Evolutionary conservation across 2,113 vertebrate species (phyloP).

Genomic region (Morphnarchus princeps): DNA sequence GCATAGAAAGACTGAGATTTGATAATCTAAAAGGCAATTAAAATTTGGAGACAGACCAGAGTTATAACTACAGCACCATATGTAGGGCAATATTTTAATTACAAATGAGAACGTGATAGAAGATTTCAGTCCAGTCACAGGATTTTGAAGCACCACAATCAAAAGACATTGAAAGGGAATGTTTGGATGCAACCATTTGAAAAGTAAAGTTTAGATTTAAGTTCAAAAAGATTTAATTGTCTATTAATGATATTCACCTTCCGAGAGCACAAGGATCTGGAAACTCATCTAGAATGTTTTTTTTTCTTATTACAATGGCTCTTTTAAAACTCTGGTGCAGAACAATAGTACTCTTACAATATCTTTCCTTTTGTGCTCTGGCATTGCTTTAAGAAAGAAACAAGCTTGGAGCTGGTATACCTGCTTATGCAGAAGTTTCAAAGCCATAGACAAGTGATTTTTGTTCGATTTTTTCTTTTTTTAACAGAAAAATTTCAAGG

Average conservation of each 20-base stretch:
- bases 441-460: neutral
- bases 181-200: neutral
- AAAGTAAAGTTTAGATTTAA: neutral
- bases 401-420: neutral
- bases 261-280: neutral
- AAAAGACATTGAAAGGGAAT: neutral
- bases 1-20: neutral
- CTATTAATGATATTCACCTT: neutral
- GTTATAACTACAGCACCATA: neutral
- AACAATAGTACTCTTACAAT: neutral
- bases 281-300: neutral
- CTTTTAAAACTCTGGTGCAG: neutral
- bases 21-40: neutral
- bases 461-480: neutral
- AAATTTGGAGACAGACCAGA: slow-evolving; percentile 1
- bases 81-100: neutral
- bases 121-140: neutral
- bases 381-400: neutral
- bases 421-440: neutral
- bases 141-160: neutral
- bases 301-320: neutral
- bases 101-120: neutral
- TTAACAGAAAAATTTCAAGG: neutral
- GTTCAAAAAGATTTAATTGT: neutral
- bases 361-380: neutral